These are phyloP conservation scores for Lamproptera curius DNA, from an alignment of 2,888 invertebrate genomes.

Conservation along the genomic window DNA sequence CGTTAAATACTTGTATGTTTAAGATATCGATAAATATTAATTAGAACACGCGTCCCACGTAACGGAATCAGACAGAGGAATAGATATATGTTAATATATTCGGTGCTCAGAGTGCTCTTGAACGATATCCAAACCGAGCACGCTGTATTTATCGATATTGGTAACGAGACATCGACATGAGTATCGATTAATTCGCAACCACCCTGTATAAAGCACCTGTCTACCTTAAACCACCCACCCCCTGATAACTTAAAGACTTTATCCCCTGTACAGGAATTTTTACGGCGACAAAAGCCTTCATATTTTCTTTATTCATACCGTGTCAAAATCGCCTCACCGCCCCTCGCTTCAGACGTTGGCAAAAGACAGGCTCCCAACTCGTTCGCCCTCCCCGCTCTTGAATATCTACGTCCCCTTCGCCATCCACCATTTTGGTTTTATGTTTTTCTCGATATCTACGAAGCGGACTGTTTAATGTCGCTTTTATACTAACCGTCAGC, in stretches of 20 bases:
- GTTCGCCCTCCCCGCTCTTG: constrained; percentile 57
- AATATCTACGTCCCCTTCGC: constrained; percentile 48
- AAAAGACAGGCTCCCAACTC: constrained; percentile 65
- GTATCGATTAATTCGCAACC: constrained; percentile 47
- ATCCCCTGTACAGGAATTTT: constrained; percentile 76
- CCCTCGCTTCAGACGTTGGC: constrained; percentile 54
- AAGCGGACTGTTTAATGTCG: constrained; percentile 52
- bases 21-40: constrained; percentile 21
- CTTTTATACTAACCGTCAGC: constrained; percentile 57
- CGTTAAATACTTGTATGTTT: constrained; percentile 3
- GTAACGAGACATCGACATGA: too few relatives aligned
- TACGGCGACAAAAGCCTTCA: constrained; percentile 76
- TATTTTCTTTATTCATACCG: constrained; percentile 77
- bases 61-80: constrained; percentile 43
- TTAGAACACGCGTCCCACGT: constrained; percentile 18
- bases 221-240: constrained; percentile 43
- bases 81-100: constrained; percentile 59
- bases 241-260: constrained; percentile 77
- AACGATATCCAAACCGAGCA: constrained; percentile 45
- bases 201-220: constrained; percentile 31
- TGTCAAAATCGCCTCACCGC: constrained; percentile 68
- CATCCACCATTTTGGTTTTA: constrained; percentile 63
- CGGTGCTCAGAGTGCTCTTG: constrained; percentile 59
- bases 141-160: constrained; percentile 38
- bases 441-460: constrained; percentile 65